Evolutionary conservation across 2,797 vertebrate genomes (phyloP), one percentile per base, ranked within the genome.

Genomic region (Micrastur ruficollis): DNA sequence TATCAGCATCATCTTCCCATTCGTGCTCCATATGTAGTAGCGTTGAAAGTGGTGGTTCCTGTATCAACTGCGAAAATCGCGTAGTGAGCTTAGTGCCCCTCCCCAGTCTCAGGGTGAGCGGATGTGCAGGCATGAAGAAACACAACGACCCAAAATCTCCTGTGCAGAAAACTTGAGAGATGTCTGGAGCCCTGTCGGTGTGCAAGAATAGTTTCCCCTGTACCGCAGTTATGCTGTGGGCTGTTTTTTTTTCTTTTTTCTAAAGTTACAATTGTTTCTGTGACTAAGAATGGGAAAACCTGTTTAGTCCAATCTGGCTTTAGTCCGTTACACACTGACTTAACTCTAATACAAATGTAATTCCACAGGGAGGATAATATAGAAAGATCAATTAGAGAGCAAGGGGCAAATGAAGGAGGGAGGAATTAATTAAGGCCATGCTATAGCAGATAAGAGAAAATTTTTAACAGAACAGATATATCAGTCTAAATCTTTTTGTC

Each of bases 21-120:
- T 56, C 22, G 15, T 50, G 26, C n/a, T 62, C 12, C 25, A 2
- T 3, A 1, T 0, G 1, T 12, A 8, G 23, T 4, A 4, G 38
- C 7, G 36, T 32, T 31, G 14, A 8, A n/a, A 34, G 27, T 4
- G 17, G 34, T 13, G 13, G 17, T 36, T 34, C 31, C n/a, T n/a
- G 23, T 18, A 42, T 29, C 18, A n/a, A 22, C 31, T 22, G 58
- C 1, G 10, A 36, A 32, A 29, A n/a, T 4, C 1, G 4, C 0
- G 3, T 14, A 8, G 23, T 11, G 49, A 26, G 9, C 8, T 10
- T 44, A 5, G 22, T 1, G 0, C 12, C 19, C 55, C 31, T 58
- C 23, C 9, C 9, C 42, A 7, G 59, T 4, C n/a, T 31, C 2
- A 0, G 62, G 26, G 31, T 0, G 2, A 46, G 55, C 6, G 29